Conservation (phyloP, 2,113 vertebrate genomes). For the Rhadina sibilatrix region DNA sequence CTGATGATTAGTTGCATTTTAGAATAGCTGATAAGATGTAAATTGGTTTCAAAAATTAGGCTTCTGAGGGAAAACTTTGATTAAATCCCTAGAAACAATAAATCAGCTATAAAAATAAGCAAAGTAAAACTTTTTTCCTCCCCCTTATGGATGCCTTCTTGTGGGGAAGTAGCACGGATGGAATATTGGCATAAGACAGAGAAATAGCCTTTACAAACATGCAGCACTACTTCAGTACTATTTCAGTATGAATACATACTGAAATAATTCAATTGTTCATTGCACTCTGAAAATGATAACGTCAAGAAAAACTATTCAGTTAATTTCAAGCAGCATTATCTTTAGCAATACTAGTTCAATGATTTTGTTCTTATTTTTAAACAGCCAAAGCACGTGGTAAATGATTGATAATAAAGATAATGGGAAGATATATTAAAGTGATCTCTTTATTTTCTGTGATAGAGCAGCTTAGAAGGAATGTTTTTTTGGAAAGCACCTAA, state of each 20-base stretch:
- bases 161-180: background rate
- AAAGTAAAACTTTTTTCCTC: background rate
- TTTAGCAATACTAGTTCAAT: conserved; percentile 43
- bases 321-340: conserved; percentile 61
- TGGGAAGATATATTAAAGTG: conserved; percentile 10
- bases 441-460: conserved; percentile 50
- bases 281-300: conserved; percentile 27
- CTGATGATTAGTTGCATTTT: conserved; percentile 33
- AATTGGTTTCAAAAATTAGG: conserved; percentile 60
- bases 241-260: background rate
- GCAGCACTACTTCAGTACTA: background rate
- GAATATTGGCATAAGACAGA: background rate
- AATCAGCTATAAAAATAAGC: conserved; percentile 9
- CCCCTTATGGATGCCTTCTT: background rate
- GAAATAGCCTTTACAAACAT: conserved; percentile 22
- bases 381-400: background rate
- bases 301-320: background rate
- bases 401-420: conserved; percentile 57
- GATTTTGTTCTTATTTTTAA: conserved; percentile 65
- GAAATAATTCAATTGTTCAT: background rate
- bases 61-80: conserved; percentile 31
- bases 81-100: conserved; percentile 56
- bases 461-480: conserved; percentile 27
- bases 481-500: conserved; percentile 14
- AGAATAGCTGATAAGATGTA: conserved; percentile 2